Conservation (phyloP, 2,797 vertebrate genomes). For the Aplochiton taeniatus region DNA sequence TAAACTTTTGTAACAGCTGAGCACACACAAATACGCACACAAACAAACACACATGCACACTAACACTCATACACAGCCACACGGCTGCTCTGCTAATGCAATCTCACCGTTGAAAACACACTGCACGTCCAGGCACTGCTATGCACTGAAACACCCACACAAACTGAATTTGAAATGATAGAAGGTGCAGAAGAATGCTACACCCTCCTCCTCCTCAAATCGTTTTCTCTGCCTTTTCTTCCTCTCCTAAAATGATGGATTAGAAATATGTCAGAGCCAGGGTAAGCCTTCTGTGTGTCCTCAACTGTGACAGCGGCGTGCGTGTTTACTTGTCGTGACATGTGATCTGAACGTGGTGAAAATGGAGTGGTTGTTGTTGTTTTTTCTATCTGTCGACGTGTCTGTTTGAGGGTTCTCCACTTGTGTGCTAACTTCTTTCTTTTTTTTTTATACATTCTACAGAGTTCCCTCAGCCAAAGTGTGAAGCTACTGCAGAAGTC, state of each 20-base stretch:
- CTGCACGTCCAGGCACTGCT: background rate
- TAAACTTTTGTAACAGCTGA: too few species aligned
- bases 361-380: conserved; percentile 8
- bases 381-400: conserved; percentile 1
- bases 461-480: conserved; percentile 83
- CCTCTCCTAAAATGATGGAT: conserved; percentile 69
- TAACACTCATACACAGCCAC: background rate
- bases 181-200: background rate
- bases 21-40: background rate
- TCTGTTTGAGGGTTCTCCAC: conserved; percentile 6
- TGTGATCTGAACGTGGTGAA: background rate
- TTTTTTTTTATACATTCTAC: conserved; percentile 32
- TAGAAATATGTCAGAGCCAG: conserved; percentile 83
- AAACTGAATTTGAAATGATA: background rate
- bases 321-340: background rate
- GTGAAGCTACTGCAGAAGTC: conserved; percentile 80
- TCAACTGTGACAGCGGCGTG: background rate
- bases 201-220: conserved; percentile 30
- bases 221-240: conserved; percentile 58
- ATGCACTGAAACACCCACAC: background rate
- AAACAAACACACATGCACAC: background rate
- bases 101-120: background rate
- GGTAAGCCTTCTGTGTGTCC: background rate
- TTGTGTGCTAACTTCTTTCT: conserved; percentile 1
- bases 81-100: background rate